Base-by-base conservation (phyloP, 2,888 invertebrate species). In the Spatulosminthurus flaviceps region DNA sequence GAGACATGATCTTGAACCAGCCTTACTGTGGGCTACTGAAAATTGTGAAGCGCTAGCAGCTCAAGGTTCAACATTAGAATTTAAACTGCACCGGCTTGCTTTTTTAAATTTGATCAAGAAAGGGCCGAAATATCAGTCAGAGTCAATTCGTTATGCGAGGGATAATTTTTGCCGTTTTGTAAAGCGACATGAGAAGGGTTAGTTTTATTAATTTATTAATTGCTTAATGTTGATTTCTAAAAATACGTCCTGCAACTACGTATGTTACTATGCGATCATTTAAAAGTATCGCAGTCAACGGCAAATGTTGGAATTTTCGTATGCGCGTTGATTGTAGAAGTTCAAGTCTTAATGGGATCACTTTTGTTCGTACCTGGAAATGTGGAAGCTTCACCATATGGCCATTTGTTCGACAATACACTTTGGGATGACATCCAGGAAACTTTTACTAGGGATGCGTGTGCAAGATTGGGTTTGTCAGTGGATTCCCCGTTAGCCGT, bases 381-480 rank as follows among this genome's bases (percentile, higher is more conserved):
- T n/a, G 91, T 95, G 80, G 90, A 90, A 81, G 91, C 91, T 75
- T 95, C 95, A 16, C 95, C 95, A 0, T 96, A 95, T 87, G 91
- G 92, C 85, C 91, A 92, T 86, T 90, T 95, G 77, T 89, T 94
- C 41, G 92, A 93, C 85, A 90, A 92, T 16, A 92, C 92, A 79
- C 90, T 93, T 86, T 95, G 95, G 95, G 88, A 92, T 86, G 95
- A 96, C 86, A 93, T 95, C 22, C 93, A 93, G 83, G 97, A 97
- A 87, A 91, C 94, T 83, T 98, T 98, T 88, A 92, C 95, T 34
- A 91, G 93, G 86, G 98, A 98, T 89, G 95, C 98, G 21, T 98
- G 98, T 88, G 91, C 93, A 79, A 90, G 97, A 79, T 90, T 97
- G 83, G 96, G 96, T 0, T 91, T 98, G 84, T 96, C 94, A 86